A percentile compares a stretch with the other conserved stretches of the same genome.
Evolutionary conservation across 2,113 vertebrate species (phyloP).

Genomic region (Pangasianodon gigas): DNA sequence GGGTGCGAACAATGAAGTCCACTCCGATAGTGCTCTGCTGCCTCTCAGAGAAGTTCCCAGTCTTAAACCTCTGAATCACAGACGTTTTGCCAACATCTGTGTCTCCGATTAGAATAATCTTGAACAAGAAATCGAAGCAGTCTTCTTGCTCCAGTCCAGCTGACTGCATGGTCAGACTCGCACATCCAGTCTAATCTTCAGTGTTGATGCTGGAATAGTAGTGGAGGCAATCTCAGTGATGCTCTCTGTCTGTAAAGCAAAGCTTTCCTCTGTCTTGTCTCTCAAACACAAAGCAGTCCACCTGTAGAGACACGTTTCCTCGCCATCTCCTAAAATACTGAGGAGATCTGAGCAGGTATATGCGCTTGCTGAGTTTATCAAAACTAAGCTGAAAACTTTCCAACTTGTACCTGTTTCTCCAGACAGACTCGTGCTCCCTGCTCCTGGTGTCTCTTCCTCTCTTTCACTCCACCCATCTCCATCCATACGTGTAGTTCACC

Average conservation of each 20-base stretch:
- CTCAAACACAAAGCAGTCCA: slow-evolving; percentile 21
- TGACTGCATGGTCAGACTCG: slow-evolving; percentile 74
- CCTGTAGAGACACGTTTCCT: slow-evolving; percentile 14
- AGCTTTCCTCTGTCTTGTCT: slow-evolving; percentile 15
- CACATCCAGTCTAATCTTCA: neutral
- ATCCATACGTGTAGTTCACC: neutral
- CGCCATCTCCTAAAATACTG: slow-evolving; percentile 46
- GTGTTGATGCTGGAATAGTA: neutral
- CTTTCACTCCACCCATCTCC: slow-evolving; percentile 27
- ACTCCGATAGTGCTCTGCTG: slow-evolving; percentile 98
- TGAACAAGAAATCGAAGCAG: slow-evolving; percentile 91
- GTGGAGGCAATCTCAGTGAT: neutral
- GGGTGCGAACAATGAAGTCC: slow-evolving; percentile 90
- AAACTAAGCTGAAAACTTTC: neutral
- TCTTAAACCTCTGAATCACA: slow-evolving; percentile 92
- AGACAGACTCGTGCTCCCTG: neutral
- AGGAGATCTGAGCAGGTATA: neutral
- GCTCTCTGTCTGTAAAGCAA: slow-evolving; percentile 27
- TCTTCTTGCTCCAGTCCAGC: slow-evolving; percentile 75
- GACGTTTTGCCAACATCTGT: slow-evolving; percentile 96
- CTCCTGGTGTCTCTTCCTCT: slow-evolving; percentile 5
- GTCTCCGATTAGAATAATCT: slow-evolving; percentile 94
- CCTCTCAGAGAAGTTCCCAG: slow-evolving; percentile 78
- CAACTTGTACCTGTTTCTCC: slow-evolving; percentile 44
- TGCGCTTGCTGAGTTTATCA: neutral